A percentile compares a stretch with the other conserved stretches of the same genome.
Evolutionary conservation across 1,140 invertebrate genomes (phyloP).

Genomic region (Liolophura sinensis): DNA sequence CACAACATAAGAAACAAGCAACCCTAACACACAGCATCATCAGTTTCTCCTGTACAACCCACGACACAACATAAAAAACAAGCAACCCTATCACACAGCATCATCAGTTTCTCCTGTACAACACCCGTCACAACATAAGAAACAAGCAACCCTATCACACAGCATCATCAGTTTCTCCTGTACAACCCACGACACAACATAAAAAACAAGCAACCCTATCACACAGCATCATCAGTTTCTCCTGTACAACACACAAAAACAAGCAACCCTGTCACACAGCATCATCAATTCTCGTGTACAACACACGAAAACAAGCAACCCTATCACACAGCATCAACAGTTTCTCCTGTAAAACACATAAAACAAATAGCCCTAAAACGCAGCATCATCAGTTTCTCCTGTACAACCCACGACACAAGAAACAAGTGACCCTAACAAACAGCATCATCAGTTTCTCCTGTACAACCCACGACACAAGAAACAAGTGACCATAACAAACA

Average conservation of each 20-base stretch:
- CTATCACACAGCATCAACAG: neutral
- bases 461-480: too few relatives aligned
- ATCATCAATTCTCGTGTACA: neutral
- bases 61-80: too few relatives aligned
- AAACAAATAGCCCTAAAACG: neutral
- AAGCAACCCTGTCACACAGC: neutral
- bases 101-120: conserved; percentile 80
- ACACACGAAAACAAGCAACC: neutral
- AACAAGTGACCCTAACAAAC: too few relatives aligned
- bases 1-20: too few relatives aligned
- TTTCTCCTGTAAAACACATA: neutral
- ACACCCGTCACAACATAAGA: too few relatives aligned
- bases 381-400: neutral
- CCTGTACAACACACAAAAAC: conserved; percentile 57
- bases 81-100: too few relatives aligned
- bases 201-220: conserved; percentile 1
- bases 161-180: conserved; percentile 83
- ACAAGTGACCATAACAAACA: neutral
- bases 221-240: conserved; percentile 78
- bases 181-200: conserved; percentile 30
- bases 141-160: neutral
- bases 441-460: too few relatives aligned
- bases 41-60: too few relatives aligned
- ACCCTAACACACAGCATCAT: too few relatives aligned
- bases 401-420: too few relatives aligned